Evolutionary conservation across 2,797 vertebrate species (phyloP), one percentile per base, ranked within the genome.

Genomic region (Craterocephalus amniculus): DNA sequence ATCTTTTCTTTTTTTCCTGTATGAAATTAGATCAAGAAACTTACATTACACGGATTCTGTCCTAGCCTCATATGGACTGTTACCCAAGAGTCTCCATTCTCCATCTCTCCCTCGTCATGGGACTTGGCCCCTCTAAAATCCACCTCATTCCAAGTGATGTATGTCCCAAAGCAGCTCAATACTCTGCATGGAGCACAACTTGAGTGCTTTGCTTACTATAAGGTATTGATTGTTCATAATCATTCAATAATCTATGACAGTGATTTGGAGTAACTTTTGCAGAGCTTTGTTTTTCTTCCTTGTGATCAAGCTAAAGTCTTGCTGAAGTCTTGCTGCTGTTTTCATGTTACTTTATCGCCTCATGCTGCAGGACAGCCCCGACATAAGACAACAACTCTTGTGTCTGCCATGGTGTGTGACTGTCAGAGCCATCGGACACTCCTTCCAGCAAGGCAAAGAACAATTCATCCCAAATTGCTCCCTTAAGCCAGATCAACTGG

Each of bases 321-420:
- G 7, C 1, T 8, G 1, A 6, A 14, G 11, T 29, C 35, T 55
- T 77, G 7, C 1, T 45, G 27, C 51, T 60, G n/a, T 48, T 40
- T 1, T 72, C 16, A 43, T 52, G 40, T 4, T 3, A 58, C 14
- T n/a, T 9, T 68, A 1, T 16, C 35, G 55, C 16, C 75, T 95
- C 94, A 91, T 94, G 26, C 84, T 95, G 81, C 89, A 85, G 76
- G 89, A 92, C 61, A 91, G 91, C 75, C 85, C 26, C 26, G 92
- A 93, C n/a, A 78, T 89, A 7, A 87, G 95, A 18, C 92, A 94
- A n/a, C 86, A 58, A 61, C 93, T 94, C 11, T 70, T 95, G 62
- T 95, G 92, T 63, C 95, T 93, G 0, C 94, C 97, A 0, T 97
- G 96, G 95, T 97, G 95, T 79, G 87, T 97, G 83, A 96, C 92